A percentile compares a stretch with the other conserved stretches of the same genome.
phyloP scores from a whole-genome alignment of 2,797 vertebrate genomes.

The Ctenochaetus hawaiiensis region DNA sequence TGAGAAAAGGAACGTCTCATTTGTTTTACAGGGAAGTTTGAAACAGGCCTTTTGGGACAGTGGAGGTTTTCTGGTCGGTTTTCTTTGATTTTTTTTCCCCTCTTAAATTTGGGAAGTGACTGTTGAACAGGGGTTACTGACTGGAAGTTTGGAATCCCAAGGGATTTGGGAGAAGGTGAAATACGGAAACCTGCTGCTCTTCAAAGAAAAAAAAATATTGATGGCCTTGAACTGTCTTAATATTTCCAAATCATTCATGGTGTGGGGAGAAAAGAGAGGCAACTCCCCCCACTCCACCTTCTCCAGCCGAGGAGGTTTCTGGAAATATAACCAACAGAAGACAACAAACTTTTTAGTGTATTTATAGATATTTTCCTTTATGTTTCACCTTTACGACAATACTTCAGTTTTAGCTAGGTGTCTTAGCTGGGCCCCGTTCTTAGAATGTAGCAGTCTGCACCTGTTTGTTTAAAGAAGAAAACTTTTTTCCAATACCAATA shows the following conservation, averaged over 20 bases:
- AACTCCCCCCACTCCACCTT: slow-evolving; percentile 69
- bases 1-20: slow-evolving; percentile 56
- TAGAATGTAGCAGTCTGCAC: slow-evolving; percentile 94
- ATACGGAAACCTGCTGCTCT: slow-evolving; percentile 90
- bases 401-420: slow-evolving; percentile 84
- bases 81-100: slow-evolving; percentile 61
- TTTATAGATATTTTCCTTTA: slow-evolving; percentile 86
- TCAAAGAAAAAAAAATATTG: slow-evolving; percentile 86
- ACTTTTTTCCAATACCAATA: slow-evolving; percentile 88
- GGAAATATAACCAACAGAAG: slow-evolving; percentile 86
- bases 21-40: slow-evolving; percentile 66
- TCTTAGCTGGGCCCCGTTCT: slow-evolving; percentile 86
- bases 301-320: slow-evolving; percentile 83
- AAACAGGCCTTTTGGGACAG: slow-evolving; percentile 72
- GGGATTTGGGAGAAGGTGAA: slow-evolving; percentile 83
- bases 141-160: slow-evolving; percentile 80
- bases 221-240: slow-evolving; percentile 92
- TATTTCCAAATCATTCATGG: slow-evolving; percentile 87
- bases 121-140: slow-evolving; percentile 81
- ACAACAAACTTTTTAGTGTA: slow-evolving; percentile 90
- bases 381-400: slow-evolving; percentile 82
- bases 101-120: slow-evolving; percentile 77
- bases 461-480: slow-evolving; percentile 86
- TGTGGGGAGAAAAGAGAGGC: slow-evolving; percentile 71
- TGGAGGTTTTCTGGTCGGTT: slow-evolving; percentile 71